Evolutionary conservation across 1,140 invertebrate species (phyloP).

Genomic region (Asobara japonica): DNA sequence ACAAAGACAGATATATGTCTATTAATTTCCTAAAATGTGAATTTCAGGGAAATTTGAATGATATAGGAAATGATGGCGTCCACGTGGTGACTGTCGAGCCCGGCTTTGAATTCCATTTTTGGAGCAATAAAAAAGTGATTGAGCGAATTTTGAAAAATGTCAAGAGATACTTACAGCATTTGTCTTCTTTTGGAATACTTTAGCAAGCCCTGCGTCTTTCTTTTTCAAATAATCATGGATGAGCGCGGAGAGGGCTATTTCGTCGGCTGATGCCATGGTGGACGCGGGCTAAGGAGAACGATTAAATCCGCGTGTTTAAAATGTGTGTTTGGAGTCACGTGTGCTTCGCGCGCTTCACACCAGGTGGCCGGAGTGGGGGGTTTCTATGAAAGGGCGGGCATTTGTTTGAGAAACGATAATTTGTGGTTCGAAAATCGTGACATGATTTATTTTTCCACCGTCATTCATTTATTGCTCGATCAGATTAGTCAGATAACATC

Average conservation of each 20-base stretch:
- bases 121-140: not conserved
- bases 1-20: not conserved
- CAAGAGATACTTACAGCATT: constrained; percentile 68
- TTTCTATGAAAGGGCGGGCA: too few species aligned
- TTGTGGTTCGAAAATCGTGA: too few species aligned
- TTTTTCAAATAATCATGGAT: constrained; percentile 69
- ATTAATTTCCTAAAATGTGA: not conserved
- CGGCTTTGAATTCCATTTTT: constrained; percentile 40
- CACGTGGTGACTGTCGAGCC: constrained; percentile 46
- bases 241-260: constrained; percentile 59
- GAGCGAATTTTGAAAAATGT: not conserved
- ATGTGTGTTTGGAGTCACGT: too few species aligned
- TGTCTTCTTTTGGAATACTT: constrained; percentile 70
- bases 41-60: not conserved
- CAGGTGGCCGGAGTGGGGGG: too few species aligned
- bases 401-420: too few species aligned
- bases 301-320: not conserved
- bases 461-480: too few species aligned
- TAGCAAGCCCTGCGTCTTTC: constrained; percentile 69
- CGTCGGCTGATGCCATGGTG: constrained; percentile 52
- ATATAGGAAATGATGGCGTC: constrained; percentile 15
- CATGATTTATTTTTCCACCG: too few species aligned
- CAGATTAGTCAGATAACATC: too few species aligned
- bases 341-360: too few species aligned
- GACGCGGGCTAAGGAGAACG: constrained; percentile 37